Evolutionary conservation across 2,113 vertebrate species (phyloP).

Genomic region (Lasiurus cinereus): DNA sequence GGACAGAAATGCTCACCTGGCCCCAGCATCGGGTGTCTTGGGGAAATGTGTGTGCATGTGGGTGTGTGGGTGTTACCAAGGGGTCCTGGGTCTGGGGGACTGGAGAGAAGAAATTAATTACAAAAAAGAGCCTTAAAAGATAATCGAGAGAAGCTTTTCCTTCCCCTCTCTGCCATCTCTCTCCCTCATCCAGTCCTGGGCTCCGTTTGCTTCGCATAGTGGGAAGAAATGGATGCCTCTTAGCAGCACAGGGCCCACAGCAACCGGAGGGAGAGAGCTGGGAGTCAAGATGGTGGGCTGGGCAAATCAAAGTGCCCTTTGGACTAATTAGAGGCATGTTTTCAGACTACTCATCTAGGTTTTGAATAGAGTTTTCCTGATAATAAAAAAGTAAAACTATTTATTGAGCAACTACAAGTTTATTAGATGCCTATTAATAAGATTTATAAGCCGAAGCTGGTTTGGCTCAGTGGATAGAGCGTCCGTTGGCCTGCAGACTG

Average conservation of each 20-base stretch:
- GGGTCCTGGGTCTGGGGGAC: constrained; percentile 16
- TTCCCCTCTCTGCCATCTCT: neutral
- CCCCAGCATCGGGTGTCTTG: constrained; percentile 39
- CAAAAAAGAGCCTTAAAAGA: constrained; percentile 83
- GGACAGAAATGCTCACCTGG: constrained; percentile 34
- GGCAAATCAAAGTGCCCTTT: neutral
- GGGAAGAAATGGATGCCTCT: constrained; percentile 57
- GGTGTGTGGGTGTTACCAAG: constrained; percentile 1
- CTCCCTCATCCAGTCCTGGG: constrained; percentile 13
- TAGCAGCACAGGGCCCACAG: constrained; percentile 35
- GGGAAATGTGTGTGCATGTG: neutral
- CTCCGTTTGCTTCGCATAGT: constrained; percentile 52
- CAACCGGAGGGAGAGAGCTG: neutral
- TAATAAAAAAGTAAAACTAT: constrained; percentile 44
- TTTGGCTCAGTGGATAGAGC: no score
- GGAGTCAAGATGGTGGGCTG: constrained; percentile 2
- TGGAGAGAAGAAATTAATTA: constrained; percentile 80
- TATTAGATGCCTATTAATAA: neutral
- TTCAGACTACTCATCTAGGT: constrained; percentile 5
- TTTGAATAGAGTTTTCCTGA: constrained; percentile 15
- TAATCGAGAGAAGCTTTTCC: constrained; percentile 79
- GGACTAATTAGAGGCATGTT: neutral
- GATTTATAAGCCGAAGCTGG: neutral
- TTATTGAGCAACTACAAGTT: neutral
- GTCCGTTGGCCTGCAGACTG: no score